A percentile compares a stretch with the other conserved stretches of the same genome.
Conservation (phyloP, 2,113 vertebrate genomes). For the Psammodynastes pulverulentus region DNA sequence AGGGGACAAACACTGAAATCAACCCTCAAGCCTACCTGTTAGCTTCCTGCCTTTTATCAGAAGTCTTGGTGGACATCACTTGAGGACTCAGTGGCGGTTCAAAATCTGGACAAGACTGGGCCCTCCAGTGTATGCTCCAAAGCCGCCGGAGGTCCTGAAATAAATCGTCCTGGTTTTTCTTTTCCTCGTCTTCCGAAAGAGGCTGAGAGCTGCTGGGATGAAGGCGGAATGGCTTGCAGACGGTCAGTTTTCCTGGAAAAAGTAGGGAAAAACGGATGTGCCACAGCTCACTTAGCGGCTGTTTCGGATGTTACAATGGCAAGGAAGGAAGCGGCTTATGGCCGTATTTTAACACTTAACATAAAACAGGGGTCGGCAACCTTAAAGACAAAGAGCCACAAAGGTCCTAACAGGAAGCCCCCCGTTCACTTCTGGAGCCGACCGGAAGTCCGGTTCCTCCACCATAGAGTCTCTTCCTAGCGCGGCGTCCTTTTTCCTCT, state of each 20-base stretch:
- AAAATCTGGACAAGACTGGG: not conserved
- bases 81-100: not conserved
- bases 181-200: not conserved
- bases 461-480: too few species aligned
- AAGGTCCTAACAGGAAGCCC: too few species aligned
- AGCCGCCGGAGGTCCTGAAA: not conserved
- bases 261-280: not conserved
- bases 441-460: too few species aligned
- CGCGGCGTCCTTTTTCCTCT: too few species aligned
- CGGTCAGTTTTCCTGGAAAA: not conserved
- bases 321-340: not conserved
- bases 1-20: rapidly evolving
- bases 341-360: not conserved
- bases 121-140: not conserved
- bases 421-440: too few species aligned
- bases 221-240: conserved; percentile 12
- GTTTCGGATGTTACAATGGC: not conserved
- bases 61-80: conserved; percentile 43
- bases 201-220: not conserved
- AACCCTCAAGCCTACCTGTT: conserved; percentile 41
- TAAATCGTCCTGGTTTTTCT: not conserved
- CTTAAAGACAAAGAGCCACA: too few species aligned
- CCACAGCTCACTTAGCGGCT: not conserved
- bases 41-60: conserved; percentile 56
- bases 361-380: too few species aligned